Conservation (phyloP, 2,797 vertebrate species). For the Poeciliopsis turneri region DNA sequence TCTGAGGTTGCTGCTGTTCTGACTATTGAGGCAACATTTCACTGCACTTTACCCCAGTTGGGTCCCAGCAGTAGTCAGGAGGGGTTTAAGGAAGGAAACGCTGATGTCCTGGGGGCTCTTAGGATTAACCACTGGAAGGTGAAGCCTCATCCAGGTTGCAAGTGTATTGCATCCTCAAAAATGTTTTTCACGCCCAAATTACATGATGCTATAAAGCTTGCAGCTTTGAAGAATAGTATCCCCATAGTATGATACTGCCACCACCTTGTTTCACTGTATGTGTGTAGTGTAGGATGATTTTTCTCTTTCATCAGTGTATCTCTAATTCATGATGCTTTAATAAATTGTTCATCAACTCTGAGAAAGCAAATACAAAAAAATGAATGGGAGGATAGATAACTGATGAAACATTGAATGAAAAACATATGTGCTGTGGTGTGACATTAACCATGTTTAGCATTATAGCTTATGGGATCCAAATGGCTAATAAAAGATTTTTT, state of each 20-base stretch:
- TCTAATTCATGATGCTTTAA: background rate
- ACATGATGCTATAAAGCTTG: background rate
- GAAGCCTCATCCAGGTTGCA: background rate
- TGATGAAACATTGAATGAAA: background rate
- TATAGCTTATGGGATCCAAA: background rate
- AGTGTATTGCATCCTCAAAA: background rate
- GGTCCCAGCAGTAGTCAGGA: too few species aligned
- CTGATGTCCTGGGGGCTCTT: too few species aligned
- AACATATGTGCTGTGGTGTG: background rate
- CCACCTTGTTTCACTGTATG: background rate
- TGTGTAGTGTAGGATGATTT: background rate
- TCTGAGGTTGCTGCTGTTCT: too few species aligned
- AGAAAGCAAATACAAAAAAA: background rate
- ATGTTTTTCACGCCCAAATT: background rate
- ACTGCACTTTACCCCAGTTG: too few species aligned
- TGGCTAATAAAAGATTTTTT: background rate
- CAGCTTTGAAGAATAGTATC: background rate
- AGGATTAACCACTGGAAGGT: background rate
- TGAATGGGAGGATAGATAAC: background rate
- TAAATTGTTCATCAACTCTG: background rate
- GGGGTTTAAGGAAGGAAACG: too few species aligned
- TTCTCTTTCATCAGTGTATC: background rate
- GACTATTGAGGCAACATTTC: too few species aligned
- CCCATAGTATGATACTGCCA: background rate
- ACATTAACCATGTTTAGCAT: background rate